Evolutionary conservation across 2,888 invertebrate species (phyloP).

Genomic region (Spodoptera littoralis): DNA sequence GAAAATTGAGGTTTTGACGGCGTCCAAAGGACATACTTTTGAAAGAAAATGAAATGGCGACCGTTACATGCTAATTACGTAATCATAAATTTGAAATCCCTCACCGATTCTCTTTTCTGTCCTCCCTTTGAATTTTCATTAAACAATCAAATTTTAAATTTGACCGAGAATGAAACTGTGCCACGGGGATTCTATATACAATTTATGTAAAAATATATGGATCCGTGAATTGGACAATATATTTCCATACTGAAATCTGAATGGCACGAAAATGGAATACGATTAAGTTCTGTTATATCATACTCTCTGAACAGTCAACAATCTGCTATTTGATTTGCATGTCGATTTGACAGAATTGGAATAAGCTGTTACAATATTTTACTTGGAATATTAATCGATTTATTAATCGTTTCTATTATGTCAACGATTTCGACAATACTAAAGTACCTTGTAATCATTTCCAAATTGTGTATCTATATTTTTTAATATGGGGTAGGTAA

Average conservation of each 20-base stretch:
- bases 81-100: slow-evolving; percentile 52
- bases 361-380: no score
- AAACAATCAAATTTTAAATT: slow-evolving; percentile 45
- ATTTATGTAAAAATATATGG: slow-evolving; percentile 19
- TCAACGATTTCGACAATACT: no score
- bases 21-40: slow-evolving; percentile 29
- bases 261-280: slow-evolving; percentile 18
- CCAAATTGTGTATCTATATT: no score
- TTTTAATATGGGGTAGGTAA: no score
- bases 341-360: background rate
- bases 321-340: slow-evolving; percentile 2
- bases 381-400: no score
- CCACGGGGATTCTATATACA: slow-evolving; percentile 28
- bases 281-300: slow-evolving; percentile 12
- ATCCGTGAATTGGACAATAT: slow-evolving; percentile 17
- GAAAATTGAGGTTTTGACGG: slow-evolving; percentile 50
- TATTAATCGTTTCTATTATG: no score
- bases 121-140: slow-evolving; percentile 47
- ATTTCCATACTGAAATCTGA: slow-evolving; percentile 19
- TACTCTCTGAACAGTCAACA: slow-evolving; percentile 6
- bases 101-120: slow-evolving; percentile 28
- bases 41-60: slow-evolving; percentile 34
- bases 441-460: no score
- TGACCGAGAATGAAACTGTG: slow-evolving; percentile 25
- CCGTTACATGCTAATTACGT: slow-evolving; percentile 54